These are phyloP conservation scores for Diabrotica undecimpunctata DNA, from an alignment of 1,140 invertebrate species.

Conservation along the genomic window DNA sequence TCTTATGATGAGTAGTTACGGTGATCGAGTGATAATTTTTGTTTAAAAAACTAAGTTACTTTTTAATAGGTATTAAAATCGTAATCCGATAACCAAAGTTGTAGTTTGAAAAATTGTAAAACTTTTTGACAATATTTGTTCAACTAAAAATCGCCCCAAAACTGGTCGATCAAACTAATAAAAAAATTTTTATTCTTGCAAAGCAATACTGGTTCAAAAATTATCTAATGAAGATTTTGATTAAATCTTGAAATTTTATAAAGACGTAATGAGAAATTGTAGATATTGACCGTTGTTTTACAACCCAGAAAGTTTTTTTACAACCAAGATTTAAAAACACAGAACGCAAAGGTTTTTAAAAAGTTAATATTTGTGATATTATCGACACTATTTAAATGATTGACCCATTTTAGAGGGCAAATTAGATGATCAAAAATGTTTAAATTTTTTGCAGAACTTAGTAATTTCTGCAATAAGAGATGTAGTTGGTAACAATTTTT, in stretches of 20 bases:
- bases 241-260: neutral
- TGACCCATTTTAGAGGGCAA: no score
- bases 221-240: neutral
- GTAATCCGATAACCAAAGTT: neutral
- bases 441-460: neutral
- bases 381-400: no score
- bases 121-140: neutral
- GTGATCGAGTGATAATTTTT: neutral
- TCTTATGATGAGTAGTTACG: neutral
- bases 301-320: neutral
- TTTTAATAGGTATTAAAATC: neutral
- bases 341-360: neutral
- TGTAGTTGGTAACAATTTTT: neutral
- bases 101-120: neutral
- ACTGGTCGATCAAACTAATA: neutral
- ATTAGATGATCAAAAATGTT: neutral
- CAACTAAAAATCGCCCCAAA: neutral
- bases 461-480: neutral
- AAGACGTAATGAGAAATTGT: neutral
- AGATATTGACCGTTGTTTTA: no score
- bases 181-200: neutral
- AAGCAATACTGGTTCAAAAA: neutral
- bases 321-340: neutral
- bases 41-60: neutral
- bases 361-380: neutral